Base-by-base conservation (phyloP, 2,888 invertebrate species). In the Allolobophora icterica region DNA sequence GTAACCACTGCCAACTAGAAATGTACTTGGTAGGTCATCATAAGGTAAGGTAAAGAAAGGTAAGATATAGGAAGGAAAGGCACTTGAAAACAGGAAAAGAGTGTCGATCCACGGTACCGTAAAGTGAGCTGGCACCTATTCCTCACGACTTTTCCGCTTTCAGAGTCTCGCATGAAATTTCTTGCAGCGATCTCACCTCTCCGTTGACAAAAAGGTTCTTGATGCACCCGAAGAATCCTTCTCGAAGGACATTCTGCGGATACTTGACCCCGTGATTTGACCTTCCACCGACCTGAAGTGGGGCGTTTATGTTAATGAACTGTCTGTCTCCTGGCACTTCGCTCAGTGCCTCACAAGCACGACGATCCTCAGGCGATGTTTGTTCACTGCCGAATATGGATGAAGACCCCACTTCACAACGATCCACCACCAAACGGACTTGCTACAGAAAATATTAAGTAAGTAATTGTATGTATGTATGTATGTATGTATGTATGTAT, bases 191-290 rank as follows among this genome's bases (percentile, higher is more conserved):
- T 1, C 71, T 71, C 30, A 95, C 95, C 95, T 95, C 94, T 94
- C 98, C 98, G 95, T 99, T 99, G 95, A 99, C 98, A 94, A 98
- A 97, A 90, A 99, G 96, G 95, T 99, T 99, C 94, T 98, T 96
- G 92, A 99, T 97, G 95, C 99, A 99, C 21, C 99, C 99, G 94
- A 98, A 98, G 95, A 99, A 99, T 38, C 97, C 97, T 95, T 97
- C 97, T 17, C 91, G 84, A 8, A 92, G 93, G 30, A 94, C 92
- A 33, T 92, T 45, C n/a, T 30, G 89, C 1, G 89, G 91, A 33
- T 91, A 87, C 35, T 33, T 89, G 45, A 87, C 34, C 38, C 87
- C 84, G 34, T 33, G 52, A 30, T 91, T 87, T 34, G 91, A 34
- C 89, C 91, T 87, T 45, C 95, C 94, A 91, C 99, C 99, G 92